Base-by-base conservation (phyloP, 1,140 invertebrate genomes). In the Uloborus diversus region DNA sequence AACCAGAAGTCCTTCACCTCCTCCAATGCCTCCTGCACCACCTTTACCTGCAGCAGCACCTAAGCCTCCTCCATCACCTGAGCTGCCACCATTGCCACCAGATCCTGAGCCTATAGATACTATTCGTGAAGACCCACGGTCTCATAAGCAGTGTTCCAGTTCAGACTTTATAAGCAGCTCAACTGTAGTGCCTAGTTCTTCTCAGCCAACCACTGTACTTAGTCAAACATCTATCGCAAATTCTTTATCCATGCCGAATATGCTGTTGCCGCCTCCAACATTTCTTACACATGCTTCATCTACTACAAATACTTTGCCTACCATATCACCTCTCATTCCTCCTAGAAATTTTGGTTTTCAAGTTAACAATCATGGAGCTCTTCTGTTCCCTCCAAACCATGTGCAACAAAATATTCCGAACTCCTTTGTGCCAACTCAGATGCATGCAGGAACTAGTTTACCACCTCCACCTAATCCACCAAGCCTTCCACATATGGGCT, bases 1-100 rank as follows among this genome's bases (percentile, higher is more conserved):
- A 1, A 94, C 94, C 1, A 94, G 93, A 84, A 94, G 93, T 3
- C 89, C 93, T 2, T 93, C 92, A 0, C 90, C 90, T 0, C 57
- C 80, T 7, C 82, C 68, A 47, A 53, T 70, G 35, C 47, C 68
- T 20, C 68, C 79, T 25, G 25, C 61, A 62, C 84, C 56, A 35
- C 83, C 42, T 37, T 30, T 65, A 64, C 42, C 69, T 51, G 0
- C 80, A 61, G 25, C 32, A 73, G 64, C 73, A n/a, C 82, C 82
- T 17, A 80, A 81, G 37, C 80, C 78, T n/a, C 82, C 82, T 17
- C 82, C 82, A 17, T 70, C 80, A 17, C 80, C 81, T 32, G 82
- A 83, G 51, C 66, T 83, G 13, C 82, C 82, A 27, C 82, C 82
- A 25, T 35, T 83, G 7, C 82, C 82, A 7, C 81, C 81, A 47